Conservation (phyloP, 37 sponge, comb jelly and placozoan genomes). For the Bolinopsis microptera region DNA sequence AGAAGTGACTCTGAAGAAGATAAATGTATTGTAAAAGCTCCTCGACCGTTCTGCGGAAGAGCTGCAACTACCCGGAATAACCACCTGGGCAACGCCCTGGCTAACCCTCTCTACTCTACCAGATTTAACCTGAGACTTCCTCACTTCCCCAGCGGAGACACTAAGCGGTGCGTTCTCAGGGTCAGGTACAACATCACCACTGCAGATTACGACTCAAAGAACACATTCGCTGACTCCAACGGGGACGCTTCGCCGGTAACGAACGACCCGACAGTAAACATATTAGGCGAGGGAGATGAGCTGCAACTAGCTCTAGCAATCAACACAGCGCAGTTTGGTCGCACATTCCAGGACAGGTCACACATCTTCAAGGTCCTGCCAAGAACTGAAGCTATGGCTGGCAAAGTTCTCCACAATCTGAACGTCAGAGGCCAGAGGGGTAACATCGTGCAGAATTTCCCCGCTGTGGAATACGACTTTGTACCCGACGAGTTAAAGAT, state of each 20-base stretch:
- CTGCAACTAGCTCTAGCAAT: background rate
- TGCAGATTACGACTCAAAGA: constrained; percentile 7
- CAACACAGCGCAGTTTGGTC: constrained; percentile 47
- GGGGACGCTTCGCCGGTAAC: background rate
- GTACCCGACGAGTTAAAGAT: background rate
- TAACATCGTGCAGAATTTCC: constrained; percentile 30
- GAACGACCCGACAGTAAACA: background rate
- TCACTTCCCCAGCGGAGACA: constrained; percentile 57
- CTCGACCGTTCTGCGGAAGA: background rate
- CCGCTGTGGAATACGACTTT: constrained; percentile 25
- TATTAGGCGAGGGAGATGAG: background rate
- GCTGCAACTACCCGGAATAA: constrained; percentile 50
- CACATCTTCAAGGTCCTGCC: constrained; percentile 35
- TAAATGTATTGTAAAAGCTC: constrained; percentile 24
- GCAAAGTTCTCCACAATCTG: constrained; percentile 20
- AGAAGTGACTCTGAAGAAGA: background rate
- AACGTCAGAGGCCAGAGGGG: constrained; percentile 34
- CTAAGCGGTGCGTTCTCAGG: constrained; percentile 59
- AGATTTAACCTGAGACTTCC: background rate
- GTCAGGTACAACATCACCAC: constrained; percentile 64
- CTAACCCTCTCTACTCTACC: background rate
- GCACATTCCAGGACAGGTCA: constrained; percentile 46
- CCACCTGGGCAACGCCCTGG: constrained; percentile 54
- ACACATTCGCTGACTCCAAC: constrained; percentile 53
- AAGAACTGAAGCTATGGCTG: constrained; percentile 32